Evolutionary conservation across 2,888 invertebrate genomes (phyloP), one percentile per base, ranked within the genome.

Genomic region (Melitaea athalia): DNA sequence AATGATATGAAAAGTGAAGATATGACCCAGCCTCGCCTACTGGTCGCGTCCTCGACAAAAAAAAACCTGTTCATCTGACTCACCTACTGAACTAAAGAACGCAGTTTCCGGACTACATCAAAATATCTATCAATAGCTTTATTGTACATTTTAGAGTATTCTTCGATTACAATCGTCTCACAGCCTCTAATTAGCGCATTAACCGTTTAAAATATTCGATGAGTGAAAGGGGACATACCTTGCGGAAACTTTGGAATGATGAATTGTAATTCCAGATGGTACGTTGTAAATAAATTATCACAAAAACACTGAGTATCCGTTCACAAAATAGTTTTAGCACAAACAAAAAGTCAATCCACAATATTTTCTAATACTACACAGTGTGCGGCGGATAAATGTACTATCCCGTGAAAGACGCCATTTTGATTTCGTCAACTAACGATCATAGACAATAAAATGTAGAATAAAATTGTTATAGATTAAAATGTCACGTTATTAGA

Each of bases 351-450:
- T 78, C 84, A 77, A 81, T 84, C 75, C 86, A 87, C 87, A 83
- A 80, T 76, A 76, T 77, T 78, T 74, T 74, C 74, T 69, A 76
- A 78, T 83, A 84, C 83, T 82, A 72, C 74, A 77, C 81, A 82
- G 82, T 86, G 84, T 86, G 85, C 90, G 89, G 90, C 88, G 82
- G 87, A 89, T 88, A 74, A 75, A 87, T 83, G 86, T 86, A 85
- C 88, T 89, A 91, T 83, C 82, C 85, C 85, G 85, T 86, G 86
- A 88, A 87, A 87, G 88, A 89, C 91, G 92, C 92, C 92, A 92
- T 92, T 92, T 92, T 92, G 92, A 92, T 92, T 91, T 92, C 92
- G 91, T 92, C 92, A 89, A 92, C 91, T 91, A 88, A 83, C 79
- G 77, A 72, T 81, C 78, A 87, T 78, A 88, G 88, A 90, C 86